phyloP scores from a whole-genome alignment of 2,113 vertebrate species.

The Sterrhoptilus dennistouni region DNA sequence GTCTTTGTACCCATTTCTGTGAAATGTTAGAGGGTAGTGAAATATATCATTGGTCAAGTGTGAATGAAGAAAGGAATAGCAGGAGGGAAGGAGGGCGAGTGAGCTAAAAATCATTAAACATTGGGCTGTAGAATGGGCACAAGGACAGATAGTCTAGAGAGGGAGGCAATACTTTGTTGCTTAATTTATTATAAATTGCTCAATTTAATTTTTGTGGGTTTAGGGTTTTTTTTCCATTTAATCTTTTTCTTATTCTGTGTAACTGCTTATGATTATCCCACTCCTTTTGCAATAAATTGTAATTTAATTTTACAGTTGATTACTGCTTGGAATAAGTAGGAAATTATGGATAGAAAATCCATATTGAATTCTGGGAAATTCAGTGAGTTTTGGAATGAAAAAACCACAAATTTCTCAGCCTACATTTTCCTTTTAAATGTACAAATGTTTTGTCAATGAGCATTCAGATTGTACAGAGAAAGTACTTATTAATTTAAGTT shows the following conservation, averaged over 20 bases:
- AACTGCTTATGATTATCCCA: neutral
- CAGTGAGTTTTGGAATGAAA: neutral
- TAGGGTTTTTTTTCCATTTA: neutral
- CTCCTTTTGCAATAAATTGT: neutral
- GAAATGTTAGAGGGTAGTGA: neutral
- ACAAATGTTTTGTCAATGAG: conserved; percentile 30
- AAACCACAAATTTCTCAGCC: neutral
- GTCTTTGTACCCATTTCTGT: neutral
- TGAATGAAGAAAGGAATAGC: neutral
- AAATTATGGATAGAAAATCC: neutral
- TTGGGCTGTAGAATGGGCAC: neutral
- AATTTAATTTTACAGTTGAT: neutral
- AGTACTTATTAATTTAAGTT: neutral
- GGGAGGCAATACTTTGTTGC: neutral
- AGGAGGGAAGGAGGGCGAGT: neutral
- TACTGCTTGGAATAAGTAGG: neutral
- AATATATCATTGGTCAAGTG: neutral
- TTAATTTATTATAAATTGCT: neutral
- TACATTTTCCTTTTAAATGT: conserved; percentile 69
- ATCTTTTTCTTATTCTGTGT: neutral
- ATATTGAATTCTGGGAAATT: neutral
- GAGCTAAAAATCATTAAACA: neutral
- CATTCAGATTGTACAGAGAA: neutral
- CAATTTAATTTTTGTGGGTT: neutral
- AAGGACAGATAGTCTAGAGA: neutral